phyloP scores from a whole-genome alignment of 2,797 vertebrate species.

The Brachymystax lenok region DNA sequence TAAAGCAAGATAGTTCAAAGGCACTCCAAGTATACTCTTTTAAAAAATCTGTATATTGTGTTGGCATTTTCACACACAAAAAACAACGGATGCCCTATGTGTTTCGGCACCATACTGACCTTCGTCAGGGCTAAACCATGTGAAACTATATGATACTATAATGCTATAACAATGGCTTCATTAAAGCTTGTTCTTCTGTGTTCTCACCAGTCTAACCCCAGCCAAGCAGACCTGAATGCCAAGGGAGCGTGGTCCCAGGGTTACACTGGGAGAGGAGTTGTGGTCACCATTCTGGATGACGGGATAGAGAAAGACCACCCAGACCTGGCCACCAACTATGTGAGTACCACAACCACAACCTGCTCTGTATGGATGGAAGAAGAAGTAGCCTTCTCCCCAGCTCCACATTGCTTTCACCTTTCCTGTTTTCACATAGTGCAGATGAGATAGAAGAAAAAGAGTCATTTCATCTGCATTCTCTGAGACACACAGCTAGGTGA shows the following conservation, averaged over 20 bases:
- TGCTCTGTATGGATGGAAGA: too few species aligned
- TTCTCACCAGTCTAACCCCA: constrained; percentile 77
- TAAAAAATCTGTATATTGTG: too few species aligned
- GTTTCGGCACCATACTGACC: too few species aligned
- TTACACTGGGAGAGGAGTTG: constrained; percentile 89
- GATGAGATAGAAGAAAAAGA: not conserved
- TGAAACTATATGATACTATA: not conserved
- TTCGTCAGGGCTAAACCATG: too few species aligned
- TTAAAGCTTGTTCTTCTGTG: not conserved
- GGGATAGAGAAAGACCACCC: constrained; percentile 98
- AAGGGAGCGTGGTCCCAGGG: constrained; percentile 92
- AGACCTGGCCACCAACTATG: constrained; percentile 90
- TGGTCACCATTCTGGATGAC: constrained; percentile 95
- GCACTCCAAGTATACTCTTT: too few species aligned
- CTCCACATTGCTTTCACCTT: not conserved
- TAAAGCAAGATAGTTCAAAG: too few species aligned
- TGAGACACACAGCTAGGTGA: not conserved
- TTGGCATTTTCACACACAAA: too few species aligned
- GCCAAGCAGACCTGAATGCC: constrained; percentile 90
- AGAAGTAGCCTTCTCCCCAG: not conserved
- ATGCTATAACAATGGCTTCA: not conserved
- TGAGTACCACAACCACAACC: constrained; percentile 44
- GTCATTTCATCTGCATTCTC: not conserved
- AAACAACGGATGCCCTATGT: too few species aligned
- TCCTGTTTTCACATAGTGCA: not conserved